A percentile compares a stretch with the other conserved stretches of the same genome.
phyloP scores from a whole-genome alignment of 2,113 vertebrate species.

The Xiphorhynchus elegans region DNA sequence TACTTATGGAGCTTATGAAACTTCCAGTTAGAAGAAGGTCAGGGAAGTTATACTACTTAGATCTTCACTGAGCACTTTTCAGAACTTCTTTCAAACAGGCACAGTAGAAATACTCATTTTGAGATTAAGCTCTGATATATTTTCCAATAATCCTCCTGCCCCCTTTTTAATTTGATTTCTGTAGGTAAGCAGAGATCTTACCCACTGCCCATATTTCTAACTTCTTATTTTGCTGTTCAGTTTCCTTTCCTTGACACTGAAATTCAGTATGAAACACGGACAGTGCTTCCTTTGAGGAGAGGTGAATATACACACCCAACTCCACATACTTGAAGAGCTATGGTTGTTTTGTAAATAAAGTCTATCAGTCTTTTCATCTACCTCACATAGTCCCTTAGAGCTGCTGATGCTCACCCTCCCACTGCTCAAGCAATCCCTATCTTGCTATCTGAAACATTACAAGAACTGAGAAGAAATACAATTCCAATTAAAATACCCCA shows the following conservation, averaged over 20 bases:
- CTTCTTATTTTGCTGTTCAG: background rate
- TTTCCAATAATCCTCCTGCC: background rate
- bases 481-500: background rate
- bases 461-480: background rate
- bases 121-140: background rate
- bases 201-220: background rate
- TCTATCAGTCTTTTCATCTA: background rate
- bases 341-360: background rate
- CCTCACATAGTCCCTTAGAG: background rate
- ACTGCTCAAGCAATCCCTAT: background rate
- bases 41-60: background rate
- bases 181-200: background rate
- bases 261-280: background rate
- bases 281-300: background rate
- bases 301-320: background rate
- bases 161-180: background rate
- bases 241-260: background rate
- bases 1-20: background rate
- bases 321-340: background rate
- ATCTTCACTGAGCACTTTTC: background rate
- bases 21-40: background rate
- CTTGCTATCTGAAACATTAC: background rate
- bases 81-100: background rate
- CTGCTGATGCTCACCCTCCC: background rate
- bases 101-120: background rate